Conservation (phyloP, 2,888 invertebrate species). For the Parnassius smintheus region DNA sequence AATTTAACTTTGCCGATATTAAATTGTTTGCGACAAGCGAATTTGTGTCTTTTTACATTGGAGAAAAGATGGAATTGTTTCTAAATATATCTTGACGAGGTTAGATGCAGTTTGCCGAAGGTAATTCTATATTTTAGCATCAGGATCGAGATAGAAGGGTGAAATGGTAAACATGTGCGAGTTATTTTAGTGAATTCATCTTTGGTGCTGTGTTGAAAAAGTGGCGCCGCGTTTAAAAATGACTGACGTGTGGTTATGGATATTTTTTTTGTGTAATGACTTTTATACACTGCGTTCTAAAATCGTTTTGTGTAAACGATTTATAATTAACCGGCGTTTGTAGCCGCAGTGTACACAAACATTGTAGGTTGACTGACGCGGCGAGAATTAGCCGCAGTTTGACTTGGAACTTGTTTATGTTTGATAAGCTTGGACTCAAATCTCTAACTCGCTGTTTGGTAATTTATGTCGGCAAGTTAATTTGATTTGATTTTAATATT, state of each 20-base stretch:
- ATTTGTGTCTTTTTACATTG: constrained; percentile 44
- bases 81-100: constrained; percentile 50
- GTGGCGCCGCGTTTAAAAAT: constrained; percentile 64
- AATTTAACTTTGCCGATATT: constrained; percentile 45
- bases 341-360: constrained; percentile 1
- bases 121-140: constrained; percentile 79
- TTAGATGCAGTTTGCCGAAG: constrained; percentile 20
- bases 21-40: constrained; percentile 38
- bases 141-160: constrained; percentile 70
- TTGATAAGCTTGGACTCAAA: background rate
- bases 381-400: background rate
- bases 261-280: constrained; percentile 45
- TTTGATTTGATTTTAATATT: constrained; percentile 9
- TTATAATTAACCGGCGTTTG: constrained; percentile 21
- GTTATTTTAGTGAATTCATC: constrained; percentile 78
- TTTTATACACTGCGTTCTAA: constrained; percentile 37
- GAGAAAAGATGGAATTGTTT: constrained; percentile 25
- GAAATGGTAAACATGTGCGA: constrained; percentile 74
- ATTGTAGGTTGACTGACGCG: constrained; percentile 1
- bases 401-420: constrained; percentile 6
- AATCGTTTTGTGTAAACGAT: constrained; percentile 32
- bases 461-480: constrained; percentile 5
- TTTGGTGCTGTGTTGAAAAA: constrained; percentile 71
- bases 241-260: constrained; percentile 69
- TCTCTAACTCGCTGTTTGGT: background rate